Evolutionary conservation across 2,888 invertebrate genomes (phyloP).

Genomic region (Clostera curtula): DNA sequence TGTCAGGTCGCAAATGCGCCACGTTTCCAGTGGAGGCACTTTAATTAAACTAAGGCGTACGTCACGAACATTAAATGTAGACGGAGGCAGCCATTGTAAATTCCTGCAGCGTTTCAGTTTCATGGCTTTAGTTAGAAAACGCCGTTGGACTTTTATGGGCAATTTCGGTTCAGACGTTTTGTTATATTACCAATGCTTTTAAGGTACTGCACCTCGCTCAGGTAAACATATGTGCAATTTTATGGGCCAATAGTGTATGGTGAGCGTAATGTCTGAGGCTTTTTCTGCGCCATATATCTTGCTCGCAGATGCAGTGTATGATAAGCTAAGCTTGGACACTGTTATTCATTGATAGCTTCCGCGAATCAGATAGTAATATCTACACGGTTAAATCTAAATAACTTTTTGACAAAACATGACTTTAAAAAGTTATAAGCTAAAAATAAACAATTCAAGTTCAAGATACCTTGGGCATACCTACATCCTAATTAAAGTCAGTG

Average conservation of each 20-base stretch:
- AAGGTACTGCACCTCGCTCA: slow-evolving; percentile 69
- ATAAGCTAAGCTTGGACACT: no score
- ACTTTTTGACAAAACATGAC: no score
- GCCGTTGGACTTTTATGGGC: slow-evolving; percentile 73
- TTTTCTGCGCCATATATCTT: slow-evolving; percentile 35
- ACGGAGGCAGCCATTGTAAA: slow-evolving; percentile 67
- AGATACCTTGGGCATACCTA: no score
- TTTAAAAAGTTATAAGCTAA: no score
- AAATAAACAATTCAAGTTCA: no score
- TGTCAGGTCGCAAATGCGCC: slow-evolving; percentile 19
- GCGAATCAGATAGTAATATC: no score
- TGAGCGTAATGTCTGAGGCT: slow-evolving; percentile 53
- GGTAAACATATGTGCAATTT: slow-evolving; percentile 71
- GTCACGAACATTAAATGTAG: slow-evolving; percentile 69
- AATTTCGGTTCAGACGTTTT: slow-evolving; percentile 76
- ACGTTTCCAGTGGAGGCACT: slow-evolving; percentile 41
- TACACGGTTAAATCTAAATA: no score
- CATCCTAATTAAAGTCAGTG: no score
- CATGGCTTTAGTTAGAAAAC: slow-evolving; percentile 74
- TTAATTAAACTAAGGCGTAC: slow-evolving; percentile 71
- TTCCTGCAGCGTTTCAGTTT: slow-evolving; percentile 70
- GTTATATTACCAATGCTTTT: slow-evolving; percentile 76
- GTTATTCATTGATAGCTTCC: no score
- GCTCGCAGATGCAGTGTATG: slow-evolving; percentile 34
- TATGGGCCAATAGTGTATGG: slow-evolving; percentile 66